Evolutionary conservation across 1,140 invertebrate species (phyloP), one percentile per base, ranked within the genome.

Genomic region (Dendrolimus punctatus): DNA sequence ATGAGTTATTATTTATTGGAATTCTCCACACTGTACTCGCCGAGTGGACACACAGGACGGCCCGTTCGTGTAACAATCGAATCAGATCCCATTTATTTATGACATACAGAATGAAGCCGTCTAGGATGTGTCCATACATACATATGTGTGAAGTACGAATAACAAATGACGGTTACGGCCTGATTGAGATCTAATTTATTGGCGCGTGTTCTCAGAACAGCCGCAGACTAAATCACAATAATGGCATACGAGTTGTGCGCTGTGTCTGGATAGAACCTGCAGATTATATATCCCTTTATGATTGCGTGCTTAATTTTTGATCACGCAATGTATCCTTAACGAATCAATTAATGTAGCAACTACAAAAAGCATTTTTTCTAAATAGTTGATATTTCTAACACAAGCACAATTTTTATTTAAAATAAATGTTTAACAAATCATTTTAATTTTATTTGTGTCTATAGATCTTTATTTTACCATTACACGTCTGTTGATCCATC

Each of bases 161-260:
- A 78, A 77, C 74, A 73, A 80, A 80, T 78, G 68, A 69, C 53
- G 72, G 73, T 75, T 69, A 70, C 65, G 63, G 53, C 49, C 74
- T 81, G 78, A 81, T 81, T 81, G 78, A 75, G 78, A 81, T 80
- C 76, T 68, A 79, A 81, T 81, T 81, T 81, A 80, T 75, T 71
- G 71, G 68, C 64, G 66, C 71, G 60, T 68, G 73, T 80, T 73
- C 72, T 73, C 68, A 73, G 62, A 80, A 75, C 66, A 73, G 68
- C 76, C 73, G 66, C 68, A 68, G 66, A 71, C 70, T 80, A 76
- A 77, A 76, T 80, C 75, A 79, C 72, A 73, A 77, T 78, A 80
- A 80, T 76, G 72, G 73, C 67, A 75, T 73, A 68, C 69, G 69
- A 23, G 23, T 23, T 23, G 23, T 23, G 72, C 64, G 46, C 55